phyloP scores from a whole-genome alignment of 2,888 invertebrate species.

The Actias luna region DNA sequence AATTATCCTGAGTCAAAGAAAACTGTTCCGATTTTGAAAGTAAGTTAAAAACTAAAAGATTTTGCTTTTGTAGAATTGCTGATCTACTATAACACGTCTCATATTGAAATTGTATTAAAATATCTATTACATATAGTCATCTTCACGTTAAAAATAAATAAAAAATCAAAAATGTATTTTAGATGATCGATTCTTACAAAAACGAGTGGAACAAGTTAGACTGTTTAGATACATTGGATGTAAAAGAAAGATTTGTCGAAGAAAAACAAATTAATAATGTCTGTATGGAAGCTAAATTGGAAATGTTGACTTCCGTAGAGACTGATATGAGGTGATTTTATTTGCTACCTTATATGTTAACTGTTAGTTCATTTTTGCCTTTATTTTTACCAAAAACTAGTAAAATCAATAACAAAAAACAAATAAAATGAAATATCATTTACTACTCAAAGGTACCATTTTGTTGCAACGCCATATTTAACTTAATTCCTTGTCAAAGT shows the following conservation, averaged over 20 bases:
- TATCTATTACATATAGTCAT: background rate
- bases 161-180: conserved; percentile 13
- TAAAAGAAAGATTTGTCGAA: conserved; percentile 47
- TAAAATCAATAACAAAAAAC: too few species aligned
- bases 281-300: conserved; percentile 45
- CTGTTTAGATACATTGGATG: conserved; percentile 34
- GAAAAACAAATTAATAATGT: conserved; percentile 40
- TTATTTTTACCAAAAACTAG: too few species aligned
- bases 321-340: conserved; percentile 50
- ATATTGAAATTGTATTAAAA: background rate
- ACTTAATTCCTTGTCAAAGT: too few species aligned
- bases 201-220: conserved; percentile 53
- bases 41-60: conserved; percentile 19
- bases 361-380: too few species aligned
- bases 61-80: background rate
- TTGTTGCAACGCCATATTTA: too few species aligned
- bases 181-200: conserved; percentile 50
- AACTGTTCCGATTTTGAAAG: conserved; percentile 42
- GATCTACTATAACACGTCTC: background rate
- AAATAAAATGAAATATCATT: too few species aligned
- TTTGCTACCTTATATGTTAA: background rate
- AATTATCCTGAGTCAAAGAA: conserved; percentile 53
- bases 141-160: background rate
- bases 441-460: too few species aligned
- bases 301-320: conserved; percentile 43